Base-by-base conservation (phyloP, 2,797 vertebrate genomes). In the Siniperca obscura region DNA sequence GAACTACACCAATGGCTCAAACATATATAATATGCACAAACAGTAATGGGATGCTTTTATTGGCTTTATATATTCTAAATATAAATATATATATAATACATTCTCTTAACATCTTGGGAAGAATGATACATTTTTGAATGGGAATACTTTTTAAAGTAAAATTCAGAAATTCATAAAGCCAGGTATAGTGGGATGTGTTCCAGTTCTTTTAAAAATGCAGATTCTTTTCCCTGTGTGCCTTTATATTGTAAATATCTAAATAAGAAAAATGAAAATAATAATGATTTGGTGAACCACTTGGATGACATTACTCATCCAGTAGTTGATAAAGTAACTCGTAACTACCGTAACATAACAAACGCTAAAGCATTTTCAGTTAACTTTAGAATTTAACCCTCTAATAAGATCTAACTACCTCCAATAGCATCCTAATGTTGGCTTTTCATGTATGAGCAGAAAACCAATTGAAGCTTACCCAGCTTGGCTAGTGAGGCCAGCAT, bases 401-500 rank as follows among this genome's bases (percentile, higher is more conserved):
- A n/a, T 14, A 66, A 36, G 36, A 70, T 62, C 11, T 25, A n/a
- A 64, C 17, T 34, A 50, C 19, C 30, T 74, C 9, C 5, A 13
- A 5, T 4, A 34, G 38, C 48, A 25, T 68, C 30, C 6, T 36
- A 3, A 25, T 25, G 3, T 34, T 73, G 38, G 14, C 46, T 36
- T 66, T 5, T 57, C 38, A 10, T 57, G 48, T 40, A 5, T 48
- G 52, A 73, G n/a, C 55, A 44, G 14, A 55, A 38, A 38, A 55
- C 38, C 55, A 19, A 3, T 1, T 56, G 19, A 70, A 61, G 65
- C 90, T 95, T 65, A 97, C 96, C 96, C 87, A 97, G 95, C 82
- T 97, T 97, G 81, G 96, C 97, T 88, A 97, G 86, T 14, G 96
- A 97, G 0, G 95, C 96, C 84, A 97, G 85, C 96, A 97, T 97